A percentile compares a stretch with the other conserved stretches of the same genome.
Evolutionary conservation across 2,797 vertebrate species (phyloP).

Genomic region (Halcyon smyrnensis): DNA sequence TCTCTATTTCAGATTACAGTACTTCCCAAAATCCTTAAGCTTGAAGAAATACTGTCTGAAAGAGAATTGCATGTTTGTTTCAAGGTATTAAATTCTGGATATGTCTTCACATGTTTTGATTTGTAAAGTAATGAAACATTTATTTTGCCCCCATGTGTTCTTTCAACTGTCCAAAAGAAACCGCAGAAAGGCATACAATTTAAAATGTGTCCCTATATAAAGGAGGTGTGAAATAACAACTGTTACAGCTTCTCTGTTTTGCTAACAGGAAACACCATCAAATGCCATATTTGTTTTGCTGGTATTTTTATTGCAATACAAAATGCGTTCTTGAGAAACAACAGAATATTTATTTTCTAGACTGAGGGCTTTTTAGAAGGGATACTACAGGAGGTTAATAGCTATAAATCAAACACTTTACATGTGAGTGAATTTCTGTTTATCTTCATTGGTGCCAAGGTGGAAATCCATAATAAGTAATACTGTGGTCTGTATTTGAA

Average conservation of each 20-base stretch:
- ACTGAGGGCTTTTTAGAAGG: not conserved
- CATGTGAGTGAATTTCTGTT: not conserved
- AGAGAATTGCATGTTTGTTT: not conserved
- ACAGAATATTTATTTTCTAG: not conserved
- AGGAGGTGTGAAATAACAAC: not conserved
- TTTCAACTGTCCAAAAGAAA: not conserved
- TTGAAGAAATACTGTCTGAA: not conserved
- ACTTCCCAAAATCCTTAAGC: not conserved
- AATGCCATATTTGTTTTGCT: not conserved
- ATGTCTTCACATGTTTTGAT: not conserved
- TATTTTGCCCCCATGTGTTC: not conserved
- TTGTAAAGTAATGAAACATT: not conserved
- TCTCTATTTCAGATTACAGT: not conserved
- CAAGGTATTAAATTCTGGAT: not conserved
- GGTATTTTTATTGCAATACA: not conserved
- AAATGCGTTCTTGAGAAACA: not conserved
- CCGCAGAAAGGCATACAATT: not conserved
- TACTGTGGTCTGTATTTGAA: not conserved
- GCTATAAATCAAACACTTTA: not conserved
- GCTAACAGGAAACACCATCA: not conserved
- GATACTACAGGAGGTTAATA: not conserved
- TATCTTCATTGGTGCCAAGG: not conserved
- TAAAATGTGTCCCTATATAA: not conserved
- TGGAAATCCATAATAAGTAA: not conserved
- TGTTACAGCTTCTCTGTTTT: not conserved